Conservation (phyloP, 2,113 vertebrate species). For the Corythaixoides concolor region DNA sequence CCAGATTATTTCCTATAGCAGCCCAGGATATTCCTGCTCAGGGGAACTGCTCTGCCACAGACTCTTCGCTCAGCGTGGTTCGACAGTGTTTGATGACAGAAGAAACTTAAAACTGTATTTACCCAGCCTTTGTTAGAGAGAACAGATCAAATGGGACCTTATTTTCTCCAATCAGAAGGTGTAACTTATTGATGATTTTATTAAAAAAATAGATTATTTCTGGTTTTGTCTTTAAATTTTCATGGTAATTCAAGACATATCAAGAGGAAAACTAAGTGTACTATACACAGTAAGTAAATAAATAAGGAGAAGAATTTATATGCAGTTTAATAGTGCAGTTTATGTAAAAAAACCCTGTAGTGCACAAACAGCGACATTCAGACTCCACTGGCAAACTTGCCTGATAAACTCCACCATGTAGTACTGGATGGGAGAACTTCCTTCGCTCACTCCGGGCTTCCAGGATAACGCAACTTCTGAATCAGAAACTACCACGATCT, state of each 20-base stretch:
- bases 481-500: constrained; percentile 86
- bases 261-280: neutral
- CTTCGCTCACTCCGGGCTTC: constrained; percentile 83
- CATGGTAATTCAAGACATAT: neutral
- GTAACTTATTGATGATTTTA: neutral
- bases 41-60: neutral
- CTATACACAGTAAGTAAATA: neutral
- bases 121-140: neutral
- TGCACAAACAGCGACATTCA: neutral
- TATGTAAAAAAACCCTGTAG: neutral
- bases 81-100: neutral
- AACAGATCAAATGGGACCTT: neutral
- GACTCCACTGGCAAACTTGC: constrained; percentile 68
- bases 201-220: neutral
- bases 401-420: constrained; percentile 92
- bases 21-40: neutral
- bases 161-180: neutral
- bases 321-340: neutral
- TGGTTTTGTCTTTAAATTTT: neutral
- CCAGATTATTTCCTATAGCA: neutral
- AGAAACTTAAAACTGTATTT: neutral
- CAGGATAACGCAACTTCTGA: constrained; percentile 92
- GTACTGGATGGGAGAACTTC: constrained; percentile 83
- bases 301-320: neutral
- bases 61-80: neutral